A percentile compares a stretch with the other conserved stretches of the same genome.
These are phyloP conservation scores for Stenurella melanura DNA, from an alignment of 2,888 invertebrate genomes.

Conservation along the genomic window DNA sequence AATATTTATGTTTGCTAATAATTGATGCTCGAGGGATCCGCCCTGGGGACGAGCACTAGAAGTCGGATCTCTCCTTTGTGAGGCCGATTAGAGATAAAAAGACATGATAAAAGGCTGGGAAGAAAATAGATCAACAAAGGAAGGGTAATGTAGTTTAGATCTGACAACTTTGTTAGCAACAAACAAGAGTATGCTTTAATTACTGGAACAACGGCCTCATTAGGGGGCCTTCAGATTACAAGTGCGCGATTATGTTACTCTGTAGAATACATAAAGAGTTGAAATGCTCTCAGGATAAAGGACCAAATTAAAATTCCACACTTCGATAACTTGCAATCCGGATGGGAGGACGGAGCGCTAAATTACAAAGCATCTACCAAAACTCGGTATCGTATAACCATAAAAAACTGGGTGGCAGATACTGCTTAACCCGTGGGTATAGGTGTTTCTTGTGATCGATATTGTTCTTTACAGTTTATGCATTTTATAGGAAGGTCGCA, in stretches of 20 bases:
- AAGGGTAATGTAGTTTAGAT: conserved; percentile 64
- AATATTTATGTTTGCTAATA: conserved; percentile 48
- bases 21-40: conserved; percentile 38
- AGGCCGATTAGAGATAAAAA: conserved; percentile 10
- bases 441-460: not conserved
- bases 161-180: conserved; percentile 66
- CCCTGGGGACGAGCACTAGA: not conserved
- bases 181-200: conserved; percentile 66
- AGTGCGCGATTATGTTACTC: conserved; percentile 66
- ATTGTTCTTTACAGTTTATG: not conserved
- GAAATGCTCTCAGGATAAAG: conserved; percentile 51
- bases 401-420: conserved; percentile 13
- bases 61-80: conserved; percentile 19
- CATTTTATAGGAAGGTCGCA: not conserved
- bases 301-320: conserved; percentile 60
- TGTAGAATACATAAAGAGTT: conserved; percentile 56
- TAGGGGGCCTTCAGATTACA: conserved; percentile 66
- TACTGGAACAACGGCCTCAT: conserved; percentile 68
- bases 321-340: conserved; percentile 51
- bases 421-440: not conserved
- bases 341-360: conserved; percentile 29
- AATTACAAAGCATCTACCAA: conserved; percentile 34
- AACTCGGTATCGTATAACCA: conserved; percentile 19
- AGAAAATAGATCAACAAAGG: conserved; percentile 60
- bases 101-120: conserved; percentile 25